Base-by-base conservation (phyloP, 2,113 vertebrate genomes). In the Pristiophorus japonicus region DNA sequence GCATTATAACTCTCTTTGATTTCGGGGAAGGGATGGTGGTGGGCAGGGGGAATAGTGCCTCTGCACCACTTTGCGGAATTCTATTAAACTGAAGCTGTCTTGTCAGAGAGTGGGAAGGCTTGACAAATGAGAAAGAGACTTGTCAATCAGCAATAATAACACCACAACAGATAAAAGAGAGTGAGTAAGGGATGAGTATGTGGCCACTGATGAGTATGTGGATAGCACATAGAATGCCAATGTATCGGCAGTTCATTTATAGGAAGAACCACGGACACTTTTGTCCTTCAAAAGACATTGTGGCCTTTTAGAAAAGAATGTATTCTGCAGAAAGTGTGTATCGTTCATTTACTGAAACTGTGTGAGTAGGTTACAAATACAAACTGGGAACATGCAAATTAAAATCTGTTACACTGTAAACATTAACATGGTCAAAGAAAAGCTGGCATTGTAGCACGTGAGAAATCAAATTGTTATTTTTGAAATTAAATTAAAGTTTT, bases 221-320 rank as follows among this genome's bases (percentile, higher is more conserved):
- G 34, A 73, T 85, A 96, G 91, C 67, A 73, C 73, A 63, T 5
- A 87, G 95, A 67, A 95, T 95, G 85, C 95, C 45, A 95, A 95
- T 96, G 96, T 96, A 93, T 20, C n/a, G 87, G 66, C 95, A 87
- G 94, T 96, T 95, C 27, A 20, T 95, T 96, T 96, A 45, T 95
- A 45, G 65, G 30, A 96, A 45, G 38, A 96, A 47, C 51, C 95
- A 91, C 95, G 96, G 95, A 96, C 85, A 81, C 96, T 94, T 96
- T 96, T 85, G 96, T 96, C 96, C 97, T 96, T 81, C 95, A 96
- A 95, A 84, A 96, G 70, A 96, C 96, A 96, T 96, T 96, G 73
- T 18, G 45, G 47, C 27, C 84, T 96, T 95, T 96, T 95, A 96
- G 0, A 22, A 70, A 94, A n/a, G 63, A 94, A 47, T 12, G n/a